Conservation (phyloP, 2,113 vertebrate species). For the Myanophis thanlyinensis region DNA sequence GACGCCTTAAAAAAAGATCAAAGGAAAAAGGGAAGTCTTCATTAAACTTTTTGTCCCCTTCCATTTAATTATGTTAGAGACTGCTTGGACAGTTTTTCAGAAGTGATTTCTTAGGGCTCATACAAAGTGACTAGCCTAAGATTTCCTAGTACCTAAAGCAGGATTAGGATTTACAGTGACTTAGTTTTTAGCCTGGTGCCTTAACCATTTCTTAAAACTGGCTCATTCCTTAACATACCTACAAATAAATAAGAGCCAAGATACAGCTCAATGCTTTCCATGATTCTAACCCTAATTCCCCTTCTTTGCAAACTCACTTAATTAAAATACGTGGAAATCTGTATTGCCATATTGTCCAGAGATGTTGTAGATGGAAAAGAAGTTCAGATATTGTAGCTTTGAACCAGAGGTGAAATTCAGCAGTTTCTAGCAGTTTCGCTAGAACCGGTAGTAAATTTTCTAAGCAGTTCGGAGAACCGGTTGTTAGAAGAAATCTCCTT, state of each 20-base stretch:
- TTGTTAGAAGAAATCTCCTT: no score
- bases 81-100: background rate
- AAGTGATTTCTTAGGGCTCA: background rate
- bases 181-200: background rate
- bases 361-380: background rate
- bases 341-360: background rate
- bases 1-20: background rate
- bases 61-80: background rate
- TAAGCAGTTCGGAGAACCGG: no score
- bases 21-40: background rate
- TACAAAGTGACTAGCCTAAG: background rate
- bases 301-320: background rate
- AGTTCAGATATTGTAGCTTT: background rate
- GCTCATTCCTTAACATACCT: background rate
- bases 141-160: background rate
- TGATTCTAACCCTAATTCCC: background rate
- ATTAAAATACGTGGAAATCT: background rate
- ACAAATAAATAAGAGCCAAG: background rate
- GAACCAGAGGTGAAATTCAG: no score
- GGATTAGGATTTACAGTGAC: background rate
- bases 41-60: background rate
- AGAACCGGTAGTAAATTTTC: no score
- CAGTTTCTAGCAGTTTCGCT: no score
- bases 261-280: background rate
- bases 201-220: background rate